Evolutionary conservation across 2,888 invertebrate species (phyloP).

Genomic region (Phytoseiulus persimilis): DNA sequence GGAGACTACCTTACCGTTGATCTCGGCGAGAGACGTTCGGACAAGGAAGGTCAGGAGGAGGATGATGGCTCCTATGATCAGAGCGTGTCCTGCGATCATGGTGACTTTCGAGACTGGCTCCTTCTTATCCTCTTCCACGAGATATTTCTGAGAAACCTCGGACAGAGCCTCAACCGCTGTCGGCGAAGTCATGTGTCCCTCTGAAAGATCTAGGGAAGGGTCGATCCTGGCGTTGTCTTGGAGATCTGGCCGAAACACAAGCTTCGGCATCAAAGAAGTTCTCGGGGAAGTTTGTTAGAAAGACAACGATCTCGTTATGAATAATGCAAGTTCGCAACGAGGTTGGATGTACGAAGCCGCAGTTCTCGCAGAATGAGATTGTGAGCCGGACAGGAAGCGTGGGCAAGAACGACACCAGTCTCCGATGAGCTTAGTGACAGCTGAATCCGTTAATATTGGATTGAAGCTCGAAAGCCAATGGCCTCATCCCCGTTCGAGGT

Average conservation of each 20-base stretch:
- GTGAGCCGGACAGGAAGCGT: too few relatives aligned
- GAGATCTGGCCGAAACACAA: neutral
- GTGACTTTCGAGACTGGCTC: neutral
- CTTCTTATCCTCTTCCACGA: neutral
- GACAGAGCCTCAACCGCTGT: neutral
- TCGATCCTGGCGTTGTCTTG: neutral
- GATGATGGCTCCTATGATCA: neutral
- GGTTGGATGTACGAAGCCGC: neutral
- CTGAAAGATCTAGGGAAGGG: neutral
- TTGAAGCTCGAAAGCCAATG: too few relatives aligned
- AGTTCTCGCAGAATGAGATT: neutral
- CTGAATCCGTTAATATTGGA: too few relatives aligned
- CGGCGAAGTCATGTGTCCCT: neutral
- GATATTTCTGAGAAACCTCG: neutral
- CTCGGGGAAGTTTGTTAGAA: neutral
- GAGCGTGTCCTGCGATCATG: neutral
- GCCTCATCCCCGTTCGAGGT: too few relatives aligned
- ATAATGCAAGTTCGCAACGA: neutral
- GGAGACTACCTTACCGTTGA: neutral
- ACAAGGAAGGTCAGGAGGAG: conserved; percentile 6
- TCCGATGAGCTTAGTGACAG: too few relatives aligned
- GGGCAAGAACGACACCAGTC: too few relatives aligned
- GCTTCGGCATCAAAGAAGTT: neutral
- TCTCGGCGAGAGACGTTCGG: conserved; percentile 5
- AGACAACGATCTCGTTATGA: neutral